A percentile compares a stretch with the other conserved stretches of the same genome.
These are phyloP conservation scores for Alauda arvensis DNA, from an alignment of 2,797 vertebrate species.

Conservation along the genomic window DNA sequence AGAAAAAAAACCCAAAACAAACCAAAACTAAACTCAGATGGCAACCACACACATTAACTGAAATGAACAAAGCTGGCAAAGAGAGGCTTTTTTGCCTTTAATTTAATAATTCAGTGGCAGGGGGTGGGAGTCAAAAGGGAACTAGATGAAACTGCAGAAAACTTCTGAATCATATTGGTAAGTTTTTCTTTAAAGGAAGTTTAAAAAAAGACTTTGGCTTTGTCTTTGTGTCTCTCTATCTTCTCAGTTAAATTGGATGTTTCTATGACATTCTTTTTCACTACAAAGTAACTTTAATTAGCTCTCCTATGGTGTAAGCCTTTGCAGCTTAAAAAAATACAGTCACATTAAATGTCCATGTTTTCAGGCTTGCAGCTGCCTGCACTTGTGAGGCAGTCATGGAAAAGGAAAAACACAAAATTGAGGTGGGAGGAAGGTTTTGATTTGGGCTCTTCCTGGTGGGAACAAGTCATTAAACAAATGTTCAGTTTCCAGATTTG, in stretches of 20 bases:
- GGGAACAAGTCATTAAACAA: slow-evolving; percentile 28
- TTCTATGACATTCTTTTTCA: slow-evolving; percentile 3
- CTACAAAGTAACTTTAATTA: slow-evolving; percentile 19
- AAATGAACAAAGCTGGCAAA: neutral
- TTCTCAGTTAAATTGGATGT: neutral
- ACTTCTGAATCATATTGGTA: neutral
- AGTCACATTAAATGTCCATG: neutral
- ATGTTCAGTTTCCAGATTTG: slow-evolving; percentile 34
- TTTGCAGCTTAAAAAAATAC: neutral
- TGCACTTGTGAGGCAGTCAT: neutral
- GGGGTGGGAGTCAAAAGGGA: neutral
- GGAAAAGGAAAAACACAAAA: slow-evolving; percentile 4
- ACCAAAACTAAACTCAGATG: neutral
- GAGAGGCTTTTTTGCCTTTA: neutral
- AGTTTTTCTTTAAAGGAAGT: neutral
- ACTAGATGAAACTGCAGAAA: neutral
- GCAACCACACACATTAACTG: neutral
- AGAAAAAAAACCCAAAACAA: rapidly evolving
- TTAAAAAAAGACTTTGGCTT: neutral
- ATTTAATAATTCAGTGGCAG: neutral
- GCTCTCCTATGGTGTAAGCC: neutral
- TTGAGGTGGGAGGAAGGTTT: neutral
- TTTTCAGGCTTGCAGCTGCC: neutral
- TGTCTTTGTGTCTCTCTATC: neutral
- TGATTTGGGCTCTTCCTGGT: slow-evolving; percentile 8